Percentiles rank a stretch among this genome's conserved stretches.
These are phyloP conservation scores for Paratilapia polleni DNA, from an alignment of 2,113 vertebrate genomes.

Conservation along the genomic window DNA sequence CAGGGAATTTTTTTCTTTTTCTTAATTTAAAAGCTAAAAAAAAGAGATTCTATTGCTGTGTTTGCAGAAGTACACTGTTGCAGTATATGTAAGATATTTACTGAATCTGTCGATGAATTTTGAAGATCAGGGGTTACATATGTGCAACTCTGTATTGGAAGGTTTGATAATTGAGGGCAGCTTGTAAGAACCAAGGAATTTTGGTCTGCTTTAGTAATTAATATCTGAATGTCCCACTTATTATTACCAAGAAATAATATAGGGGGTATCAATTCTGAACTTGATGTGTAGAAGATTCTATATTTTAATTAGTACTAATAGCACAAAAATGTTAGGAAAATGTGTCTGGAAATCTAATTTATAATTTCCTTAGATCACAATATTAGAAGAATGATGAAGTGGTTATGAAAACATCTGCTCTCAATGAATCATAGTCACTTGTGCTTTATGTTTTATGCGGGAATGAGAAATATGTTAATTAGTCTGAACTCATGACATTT, in stretches of 20 bases:
- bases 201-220: no score
- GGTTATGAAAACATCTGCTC: not conserved
- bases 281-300: not conserved
- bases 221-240: not conserved
- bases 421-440: not conserved
- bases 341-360: not conserved
- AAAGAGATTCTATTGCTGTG: not conserved
- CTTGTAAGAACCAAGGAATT: not conserved
- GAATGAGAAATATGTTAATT: not conserved
- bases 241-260: not conserved
- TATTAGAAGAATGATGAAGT: not conserved
- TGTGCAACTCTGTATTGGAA: constrained; percentile 8
- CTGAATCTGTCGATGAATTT: constrained; percentile 2
- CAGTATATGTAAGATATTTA: not conserved
- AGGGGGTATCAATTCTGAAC: not conserved
- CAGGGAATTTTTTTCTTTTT: constrained; percentile 1
- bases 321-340: not conserved
- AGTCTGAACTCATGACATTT: not conserved
- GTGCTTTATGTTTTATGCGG: no score
- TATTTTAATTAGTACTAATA: not conserved
- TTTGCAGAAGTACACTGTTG: not conserved
- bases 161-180: constrained; percentile 12
- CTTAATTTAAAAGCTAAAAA: not conserved
- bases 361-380: not conserved
- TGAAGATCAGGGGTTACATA: not conserved